A percentile compares a stretch with the other conserved stretches of the same genome.
Conservation (phyloP, 1,140 invertebrate species). For the Halyomorpha halys region DNA sequence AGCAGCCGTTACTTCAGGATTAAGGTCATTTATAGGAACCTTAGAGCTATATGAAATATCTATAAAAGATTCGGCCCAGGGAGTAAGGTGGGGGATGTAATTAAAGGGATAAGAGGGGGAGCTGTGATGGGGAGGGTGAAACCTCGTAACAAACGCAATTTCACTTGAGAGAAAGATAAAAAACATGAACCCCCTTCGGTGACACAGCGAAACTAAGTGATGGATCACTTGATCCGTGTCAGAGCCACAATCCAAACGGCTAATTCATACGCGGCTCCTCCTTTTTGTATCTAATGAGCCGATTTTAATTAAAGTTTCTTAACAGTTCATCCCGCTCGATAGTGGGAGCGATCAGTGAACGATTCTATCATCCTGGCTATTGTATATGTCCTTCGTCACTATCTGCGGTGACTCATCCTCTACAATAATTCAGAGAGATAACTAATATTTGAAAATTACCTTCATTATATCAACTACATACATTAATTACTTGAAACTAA, state of each 20-base stretch:
- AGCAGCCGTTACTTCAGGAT: too few relatives aligned
- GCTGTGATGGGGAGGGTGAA: constrained; percentile 2
- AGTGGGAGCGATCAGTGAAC: background rate
- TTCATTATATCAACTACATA: too few relatives aligned
- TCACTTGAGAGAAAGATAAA: constrained; percentile 9
- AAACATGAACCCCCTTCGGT: constrained; percentile 2
- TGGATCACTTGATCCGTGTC: constrained; percentile 12
- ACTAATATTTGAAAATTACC: too few relatives aligned
- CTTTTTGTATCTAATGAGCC: background rate
- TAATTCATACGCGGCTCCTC: background rate
- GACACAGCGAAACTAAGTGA: constrained; percentile 14
- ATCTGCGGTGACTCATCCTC: too few relatives aligned
- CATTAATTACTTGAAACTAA: too few relatives aligned
- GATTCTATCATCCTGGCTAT: too few relatives aligned
- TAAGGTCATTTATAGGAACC: too few relatives aligned
- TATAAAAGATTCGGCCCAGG: background rate
- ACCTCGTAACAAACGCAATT: constrained; percentile 17
- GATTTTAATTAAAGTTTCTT: constrained; percentile 3
- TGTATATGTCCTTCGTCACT: too few relatives aligned
- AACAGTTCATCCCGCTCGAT: constrained; percentile 10
- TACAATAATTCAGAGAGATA: too few relatives aligned
- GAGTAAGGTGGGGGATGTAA: background rate
- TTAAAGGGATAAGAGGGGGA: constrained; percentile 5
- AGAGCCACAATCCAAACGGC: background rate
- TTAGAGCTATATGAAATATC: too few relatives aligned